Percentiles rank a stretch among this genome's conserved stretches.
Evolutionary conservation across 2,888 invertebrate genomes (phyloP).

Genomic region (Oscheius sp.): DNA sequence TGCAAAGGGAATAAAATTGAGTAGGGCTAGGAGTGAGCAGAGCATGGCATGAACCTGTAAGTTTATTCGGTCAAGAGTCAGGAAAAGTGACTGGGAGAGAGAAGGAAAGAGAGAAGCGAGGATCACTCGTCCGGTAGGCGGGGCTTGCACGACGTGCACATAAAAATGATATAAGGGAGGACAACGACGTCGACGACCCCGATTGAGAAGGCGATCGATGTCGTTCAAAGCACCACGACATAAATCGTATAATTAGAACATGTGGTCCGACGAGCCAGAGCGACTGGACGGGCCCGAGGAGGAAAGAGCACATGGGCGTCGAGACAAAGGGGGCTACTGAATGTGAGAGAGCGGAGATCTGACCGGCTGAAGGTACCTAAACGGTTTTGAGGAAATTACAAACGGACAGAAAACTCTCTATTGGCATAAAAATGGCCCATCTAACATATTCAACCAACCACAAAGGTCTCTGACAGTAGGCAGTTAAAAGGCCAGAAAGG

Average conservation of each 20-base stretch:
- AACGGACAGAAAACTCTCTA: neutral
- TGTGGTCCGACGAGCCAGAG: constrained; percentile 12
- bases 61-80: constrained; percentile 11
- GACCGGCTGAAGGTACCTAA: neutral
- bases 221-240: constrained; percentile 16
- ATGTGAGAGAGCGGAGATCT: neutral
- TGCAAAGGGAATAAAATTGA: constrained; percentile 1
- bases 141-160: constrained; percentile 39
- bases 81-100: constrained; percentile 35
- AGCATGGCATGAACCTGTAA: constrained; percentile 5
- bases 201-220: constrained; percentile 22
- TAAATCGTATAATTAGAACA: constrained; percentile 33
- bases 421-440: neutral
- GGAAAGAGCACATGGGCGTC: neutral
- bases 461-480: neutral
- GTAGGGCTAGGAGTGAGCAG: constrained; percentile 4
- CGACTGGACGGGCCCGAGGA: neutral
- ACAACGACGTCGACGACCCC: constrained; percentile 9
- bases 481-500: neutral
- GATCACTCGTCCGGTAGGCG: constrained; percentile 27
- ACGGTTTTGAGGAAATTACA: neutral
- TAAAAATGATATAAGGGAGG: constrained; percentile 35
- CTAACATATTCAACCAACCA: neutral
- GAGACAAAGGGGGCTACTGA: neutral
- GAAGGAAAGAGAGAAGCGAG: constrained; percentile 15